Base-by-base conservation (phyloP, 2,797 vertebrate genomes). In the Pteronotus mesoamericanus region DNA sequence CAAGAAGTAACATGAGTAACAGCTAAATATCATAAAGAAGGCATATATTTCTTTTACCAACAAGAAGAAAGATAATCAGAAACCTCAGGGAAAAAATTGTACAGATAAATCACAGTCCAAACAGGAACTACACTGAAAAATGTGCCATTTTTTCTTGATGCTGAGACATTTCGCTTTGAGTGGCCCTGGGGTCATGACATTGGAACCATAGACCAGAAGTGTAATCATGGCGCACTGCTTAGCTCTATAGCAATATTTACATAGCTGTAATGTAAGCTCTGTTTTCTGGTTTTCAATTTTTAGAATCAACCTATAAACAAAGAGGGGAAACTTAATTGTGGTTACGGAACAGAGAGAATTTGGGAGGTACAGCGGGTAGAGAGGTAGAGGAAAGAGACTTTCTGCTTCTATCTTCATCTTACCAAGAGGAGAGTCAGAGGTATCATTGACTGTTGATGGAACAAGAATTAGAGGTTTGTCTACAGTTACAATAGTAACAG, bases 271-370 rank as follows among this genome's bases (percentile, higher is more conserved):
- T 3, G 6, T 77, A 85, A 96, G n/a, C 78, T 19, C 64, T 66
- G 29, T 42, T 86, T 86, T 94, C 93, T 95, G 82, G 86, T 77
- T 96, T 95, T 91, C 79, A 75, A 1, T 95, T 91, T 97, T 96
- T 96, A 96, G 92, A 96, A 75, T 51, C 78, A 72, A 53, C 83
- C 24, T 91, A 74, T 95, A 97, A 96, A 96, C 96, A 97, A 96
- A 79, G 72, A 6, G 59, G n/a, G 61, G 18, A 71, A 77, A 78
- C 46, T 77, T 80, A 66, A 92, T 42, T 97, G 91, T 94, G 94
- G 91, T 87, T 87, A 42, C n/a, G 93, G 91, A 89, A 46, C 10
- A 94, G 39, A 78, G 14, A 87, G 93, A 90, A 44, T 91, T 88
- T 53, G 84, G 61, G 92, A 92, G 55, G 68, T 42, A 51, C 48